Percentiles rank a stretch among this genome's conserved stretches.
Conservation (phyloP, 2,797 vertebrate species). For the Todus mexicanus region DNA sequence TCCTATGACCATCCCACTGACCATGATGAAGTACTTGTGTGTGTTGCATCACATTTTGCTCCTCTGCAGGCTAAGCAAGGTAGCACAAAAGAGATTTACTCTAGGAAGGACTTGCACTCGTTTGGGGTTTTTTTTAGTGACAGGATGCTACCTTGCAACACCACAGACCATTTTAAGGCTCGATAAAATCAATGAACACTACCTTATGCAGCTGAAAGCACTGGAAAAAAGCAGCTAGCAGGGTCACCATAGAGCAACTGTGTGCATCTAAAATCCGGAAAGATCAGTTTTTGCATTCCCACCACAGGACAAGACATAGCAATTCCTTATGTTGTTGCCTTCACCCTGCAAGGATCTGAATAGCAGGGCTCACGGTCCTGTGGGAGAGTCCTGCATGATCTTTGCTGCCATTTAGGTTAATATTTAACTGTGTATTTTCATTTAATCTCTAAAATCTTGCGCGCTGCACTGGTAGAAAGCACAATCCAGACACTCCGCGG, state of each 20-base stretch:
- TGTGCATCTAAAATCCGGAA: neutral
- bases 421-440: neutral
- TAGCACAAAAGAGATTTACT: neutral
- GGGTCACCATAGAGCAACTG: neutral
- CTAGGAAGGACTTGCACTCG: neutral
- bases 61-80: neutral
- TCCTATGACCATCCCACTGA: neutral
- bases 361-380: neutral
- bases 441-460: neutral
- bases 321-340: neutral
- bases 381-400: neutral
- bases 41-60: neutral
- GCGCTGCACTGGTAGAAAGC: neutral
- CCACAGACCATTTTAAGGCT: neutral
- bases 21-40: neutral
- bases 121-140: neutral
- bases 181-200: neutral
- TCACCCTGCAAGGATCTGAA: neutral
- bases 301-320: neutral
- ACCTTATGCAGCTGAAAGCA: neutral
- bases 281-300: neutral
- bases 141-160: neutral
- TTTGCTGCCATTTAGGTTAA: slow-evolving; percentile 16
- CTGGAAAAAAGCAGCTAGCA: neutral
- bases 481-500: neutral